A percentile compares a stretch with the other conserved stretches of the same genome.
Conservation (phyloP, 1,140 invertebrate genomes). For the Aplysia californica region DNA sequence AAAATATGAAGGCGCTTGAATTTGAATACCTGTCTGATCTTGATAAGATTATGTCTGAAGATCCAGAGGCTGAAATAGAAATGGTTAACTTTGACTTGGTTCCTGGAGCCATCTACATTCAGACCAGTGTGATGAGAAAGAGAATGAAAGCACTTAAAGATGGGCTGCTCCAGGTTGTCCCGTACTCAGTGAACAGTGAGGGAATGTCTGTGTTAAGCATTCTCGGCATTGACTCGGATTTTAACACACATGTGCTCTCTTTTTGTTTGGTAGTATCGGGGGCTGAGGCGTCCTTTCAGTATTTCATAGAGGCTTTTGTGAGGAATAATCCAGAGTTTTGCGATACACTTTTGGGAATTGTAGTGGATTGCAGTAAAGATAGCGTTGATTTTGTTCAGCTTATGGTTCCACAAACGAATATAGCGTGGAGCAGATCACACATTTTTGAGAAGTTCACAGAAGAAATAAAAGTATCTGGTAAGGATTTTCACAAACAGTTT, state of each 20-base stretch:
- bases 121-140: slow-evolving; percentile 5
- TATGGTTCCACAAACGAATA: not conserved
- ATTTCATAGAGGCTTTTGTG: slow-evolving; percentile 15
- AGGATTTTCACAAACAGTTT: not conserved
- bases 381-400: slow-evolving; percentile 9
- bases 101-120: slow-evolving; percentile 12
- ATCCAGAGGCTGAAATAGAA: slow-evolving; percentile 3
- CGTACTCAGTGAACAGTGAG: not conserved
- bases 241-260: not conserved
- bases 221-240: not conserved
- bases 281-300: not conserved
- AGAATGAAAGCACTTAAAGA: not conserved
- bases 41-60: slow-evolving; percentile 18
- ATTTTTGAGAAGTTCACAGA: slow-evolving; percentile 4
- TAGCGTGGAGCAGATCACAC: slow-evolving; percentile 9
- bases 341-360: not conserved
- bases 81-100: slow-evolving; percentile 15
- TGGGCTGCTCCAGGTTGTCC: slow-evolving; percentile 7
- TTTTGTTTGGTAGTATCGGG: not conserved
- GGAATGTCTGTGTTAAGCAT: slow-evolving; percentile 12
- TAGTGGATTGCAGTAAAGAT: slow-evolving; percentile 15
- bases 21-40: slow-evolving; percentile 4
- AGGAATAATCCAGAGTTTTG: slow-evolving; percentile 17
- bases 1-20: not conserved
- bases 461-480: not conserved